These are phyloP conservation scores for Octodon degus DNA, from an alignment of 2,113 vertebrate genomes.

Conservation along the genomic window DNA sequence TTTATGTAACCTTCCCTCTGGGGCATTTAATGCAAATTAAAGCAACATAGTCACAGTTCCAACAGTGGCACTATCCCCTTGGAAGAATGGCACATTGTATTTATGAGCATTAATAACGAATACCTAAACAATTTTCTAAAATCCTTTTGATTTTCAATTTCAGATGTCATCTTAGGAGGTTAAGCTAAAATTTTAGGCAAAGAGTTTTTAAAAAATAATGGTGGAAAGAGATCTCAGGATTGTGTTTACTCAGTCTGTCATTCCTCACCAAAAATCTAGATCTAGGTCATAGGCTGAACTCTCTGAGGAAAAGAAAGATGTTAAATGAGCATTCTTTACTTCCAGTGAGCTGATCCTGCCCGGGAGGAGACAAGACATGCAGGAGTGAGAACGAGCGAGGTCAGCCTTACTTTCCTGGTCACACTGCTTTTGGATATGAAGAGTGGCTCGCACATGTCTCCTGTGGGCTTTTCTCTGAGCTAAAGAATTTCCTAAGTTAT, in stretches of 20 bases:
- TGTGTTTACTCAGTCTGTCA: neutral
- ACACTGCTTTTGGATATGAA: neutral
- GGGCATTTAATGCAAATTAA: conserved; percentile 52
- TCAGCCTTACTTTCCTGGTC: neutral
- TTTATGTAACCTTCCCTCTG: conserved; percentile 60
- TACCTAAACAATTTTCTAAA: conserved; percentile 2
- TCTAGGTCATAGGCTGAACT: neutral
- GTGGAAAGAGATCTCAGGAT: neutral
- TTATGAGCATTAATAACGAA: conserved; percentile 28
- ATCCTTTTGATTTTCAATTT: neutral
- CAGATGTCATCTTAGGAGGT: neutral
- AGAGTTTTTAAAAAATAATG: neutral
- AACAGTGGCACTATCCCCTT: neutral
- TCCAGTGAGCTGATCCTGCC: neutral
- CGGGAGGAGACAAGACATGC: neutral
- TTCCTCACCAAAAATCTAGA: neutral
- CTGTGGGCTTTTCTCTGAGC: neutral
- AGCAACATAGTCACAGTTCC: neutral
- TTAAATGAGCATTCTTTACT: neutral
- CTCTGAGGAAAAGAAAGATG: neutral
- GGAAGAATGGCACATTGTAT: neutral
- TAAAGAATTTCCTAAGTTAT: neutral
- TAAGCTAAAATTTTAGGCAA: neutral
- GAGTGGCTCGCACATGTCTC: neutral
- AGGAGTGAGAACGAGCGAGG: neutral